These are phyloP conservation scores for Syngnathoides biaculeatus DNA, from an alignment of 2,113 vertebrate species.

Conservation along the genomic window DNA sequence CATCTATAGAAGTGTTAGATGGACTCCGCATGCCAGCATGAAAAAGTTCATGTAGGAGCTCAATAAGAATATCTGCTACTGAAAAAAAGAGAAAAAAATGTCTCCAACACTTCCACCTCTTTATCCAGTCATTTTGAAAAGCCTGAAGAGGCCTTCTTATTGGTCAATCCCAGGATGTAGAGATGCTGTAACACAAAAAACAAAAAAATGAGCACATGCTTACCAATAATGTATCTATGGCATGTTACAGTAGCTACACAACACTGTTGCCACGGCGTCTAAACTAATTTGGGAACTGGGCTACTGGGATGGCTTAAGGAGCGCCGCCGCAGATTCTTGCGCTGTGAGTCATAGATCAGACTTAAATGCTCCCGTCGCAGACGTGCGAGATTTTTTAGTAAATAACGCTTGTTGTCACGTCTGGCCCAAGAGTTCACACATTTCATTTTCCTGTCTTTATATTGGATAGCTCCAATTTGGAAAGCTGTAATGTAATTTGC, in stretches of 20 bases:
- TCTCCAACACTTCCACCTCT: constrained; percentile 1
- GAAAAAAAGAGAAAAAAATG: too few relatives aligned
- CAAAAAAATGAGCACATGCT: constrained; percentile 6
- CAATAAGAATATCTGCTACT: too few relatives aligned
- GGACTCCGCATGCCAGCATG: neutral
- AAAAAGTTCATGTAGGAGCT: constrained; percentile 4
- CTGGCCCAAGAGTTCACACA: neutral
- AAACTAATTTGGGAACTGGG: constrained; percentile 56
- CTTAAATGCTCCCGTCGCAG: constrained; percentile 36
- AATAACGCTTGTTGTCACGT: constrained; percentile 10
- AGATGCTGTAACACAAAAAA: constrained; percentile 20
- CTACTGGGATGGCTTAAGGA: constrained; percentile 53
- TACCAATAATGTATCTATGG: neutral
- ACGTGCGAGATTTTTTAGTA: constrained; percentile 35
- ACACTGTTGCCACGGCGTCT: constrained; percentile 55
- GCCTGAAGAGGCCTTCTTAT: neutral
- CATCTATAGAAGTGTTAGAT: constrained; percentile 6
- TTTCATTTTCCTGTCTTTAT: neutral
- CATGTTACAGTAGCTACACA: constrained; percentile 2
- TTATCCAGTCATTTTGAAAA: constrained; percentile 6
- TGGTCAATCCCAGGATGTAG: constrained; percentile 7
- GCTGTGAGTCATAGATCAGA: constrained; percentile 65
- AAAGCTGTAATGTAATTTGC: neutral
- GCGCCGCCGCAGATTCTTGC: constrained; percentile 50
- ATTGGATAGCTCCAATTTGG: neutral